Base-by-base conservation (phyloP, 2,797 vertebrate genomes). In the Champsocephalus esox region DNA sequence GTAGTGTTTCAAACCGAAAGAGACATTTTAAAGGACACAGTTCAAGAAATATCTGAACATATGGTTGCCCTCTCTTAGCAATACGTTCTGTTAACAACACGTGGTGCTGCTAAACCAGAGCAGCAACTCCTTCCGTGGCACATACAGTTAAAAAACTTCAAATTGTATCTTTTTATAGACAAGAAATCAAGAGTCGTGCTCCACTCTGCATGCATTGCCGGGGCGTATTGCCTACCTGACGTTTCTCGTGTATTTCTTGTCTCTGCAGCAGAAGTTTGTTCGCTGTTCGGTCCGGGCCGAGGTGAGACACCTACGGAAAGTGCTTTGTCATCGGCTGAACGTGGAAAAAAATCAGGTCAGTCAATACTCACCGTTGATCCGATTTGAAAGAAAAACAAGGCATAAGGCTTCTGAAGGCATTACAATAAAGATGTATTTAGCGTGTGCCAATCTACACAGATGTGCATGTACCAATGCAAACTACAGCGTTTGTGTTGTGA, bases 201-300 rank as follows among this genome's bases (percentile, higher is more conserved):
- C 28, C 2, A 9, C 2, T 14, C 0, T 12, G 12, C 11, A 4
- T 58, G 52, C 45, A 12, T 11, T 45, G 50, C 38, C 60, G 58
- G 17, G n/a, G 59, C 4, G 0, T 14, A 0, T 44, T 52, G 21
- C 43, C 52, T 4, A 9, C 38, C 38, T 62, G 10, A 48, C 16
- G 66, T 56, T 73, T 77, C 4, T 68, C 45, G 41, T 2, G 0
- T 7, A 1, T 16, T 43, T 82, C 17, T 49, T 77, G 12, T 89
- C 57, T 81, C 66, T 64, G 72, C 93, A 98, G 98, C 98, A 99
- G 89, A 99, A 99, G 86, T 99, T 97, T 43, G 96, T 99, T 24
- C 95, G 98, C 24, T 99, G 98, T 87, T 99, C 98, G 0, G 97
- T 97, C 44, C 94, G 98, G 86, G 96, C 97, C 0, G 97, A 99